These are phyloP conservation scores for Catharus fuscescens DNA, from an alignment of 2,113 vertebrate species.

Conservation along the genomic window DNA sequence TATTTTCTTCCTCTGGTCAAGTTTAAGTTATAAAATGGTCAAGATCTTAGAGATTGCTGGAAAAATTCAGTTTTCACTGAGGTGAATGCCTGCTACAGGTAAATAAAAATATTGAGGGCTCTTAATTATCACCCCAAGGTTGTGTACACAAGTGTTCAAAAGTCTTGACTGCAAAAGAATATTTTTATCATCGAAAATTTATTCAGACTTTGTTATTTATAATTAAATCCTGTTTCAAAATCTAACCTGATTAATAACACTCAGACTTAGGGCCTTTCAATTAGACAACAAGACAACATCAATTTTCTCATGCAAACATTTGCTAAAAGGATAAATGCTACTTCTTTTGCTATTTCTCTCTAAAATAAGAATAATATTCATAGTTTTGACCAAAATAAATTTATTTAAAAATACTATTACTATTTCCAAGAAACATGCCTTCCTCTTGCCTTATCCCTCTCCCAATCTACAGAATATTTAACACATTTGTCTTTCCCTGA, in stretches of 20 bases:
- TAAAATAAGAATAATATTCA: background rate
- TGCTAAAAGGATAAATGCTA: background rate
- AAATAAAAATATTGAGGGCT: background rate
- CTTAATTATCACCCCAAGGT: background rate
- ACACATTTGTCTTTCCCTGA: conserved; percentile 47
- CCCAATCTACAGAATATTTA: background rate
- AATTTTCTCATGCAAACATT: background rate
- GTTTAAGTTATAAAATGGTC: background rate
- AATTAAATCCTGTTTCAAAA: background rate
- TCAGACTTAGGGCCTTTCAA: background rate
- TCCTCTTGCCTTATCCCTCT: background rate
- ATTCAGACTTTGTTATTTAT: background rate
- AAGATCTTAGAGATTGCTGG: background rate
- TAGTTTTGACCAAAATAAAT: background rate
- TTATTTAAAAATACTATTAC: background rate
- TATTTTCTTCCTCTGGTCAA: background rate
- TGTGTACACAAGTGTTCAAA: background rate
- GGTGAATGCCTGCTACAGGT: background rate
- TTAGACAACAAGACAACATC: background rate
- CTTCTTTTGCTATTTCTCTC: background rate
- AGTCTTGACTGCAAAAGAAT: background rate
- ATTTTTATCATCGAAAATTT: background rate
- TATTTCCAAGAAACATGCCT: background rate
- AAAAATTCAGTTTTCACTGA: background rate
- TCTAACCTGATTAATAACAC: background rate